Evolutionary conservation across 2,888 invertebrate genomes (phyloP).

Genomic region (Poecilobothrus nobilitatus): DNA sequence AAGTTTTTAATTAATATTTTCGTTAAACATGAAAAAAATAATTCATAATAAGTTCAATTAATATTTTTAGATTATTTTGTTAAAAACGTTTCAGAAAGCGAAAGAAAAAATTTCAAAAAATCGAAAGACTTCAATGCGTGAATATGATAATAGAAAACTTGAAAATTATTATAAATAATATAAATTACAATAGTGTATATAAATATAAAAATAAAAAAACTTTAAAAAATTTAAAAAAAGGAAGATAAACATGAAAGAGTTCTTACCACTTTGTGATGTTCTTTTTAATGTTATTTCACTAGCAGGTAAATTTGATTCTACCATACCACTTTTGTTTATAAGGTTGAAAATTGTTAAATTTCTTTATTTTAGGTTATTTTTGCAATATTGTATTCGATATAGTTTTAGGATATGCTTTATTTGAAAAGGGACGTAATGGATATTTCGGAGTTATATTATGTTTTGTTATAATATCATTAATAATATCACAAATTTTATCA

Average conservation of each 20-base stretch:
- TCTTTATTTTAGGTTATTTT: slow-evolving; percentile 54
- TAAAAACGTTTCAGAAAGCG: too few species aligned
- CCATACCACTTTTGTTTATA: not conserved
- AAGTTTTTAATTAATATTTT: too few species aligned
- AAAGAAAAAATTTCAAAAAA: not conserved
- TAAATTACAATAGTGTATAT: not conserved
- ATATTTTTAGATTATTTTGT: too few species aligned
- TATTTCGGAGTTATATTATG: slow-evolving; percentile 61
- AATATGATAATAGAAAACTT: slow-evolving; percentile 1
- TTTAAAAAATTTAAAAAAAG: not conserved
- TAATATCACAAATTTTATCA: slow-evolving; percentile 69
- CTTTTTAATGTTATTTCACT: slow-evolving; percentile 84
- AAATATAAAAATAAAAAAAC: not conserved
- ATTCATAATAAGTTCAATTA: too few species aligned
- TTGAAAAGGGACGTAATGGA: slow-evolving; percentile 55
- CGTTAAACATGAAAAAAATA: too few species aligned
- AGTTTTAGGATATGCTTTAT: slow-evolving; percentile 74
- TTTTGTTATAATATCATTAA: slow-evolving; percentile 61
- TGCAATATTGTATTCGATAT: slow-evolving; percentile 86
- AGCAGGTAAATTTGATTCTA: slow-evolving; percentile 45
- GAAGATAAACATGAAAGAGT: slow-evolving; percentile 57
- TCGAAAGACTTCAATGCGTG: not conserved
- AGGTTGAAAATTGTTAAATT: not conserved
- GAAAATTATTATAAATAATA: not conserved
- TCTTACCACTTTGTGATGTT: slow-evolving; percentile 83